phyloP scores from a whole-genome alignment of 2,113 vertebrate species.

The Thermophis baileyi region DNA sequence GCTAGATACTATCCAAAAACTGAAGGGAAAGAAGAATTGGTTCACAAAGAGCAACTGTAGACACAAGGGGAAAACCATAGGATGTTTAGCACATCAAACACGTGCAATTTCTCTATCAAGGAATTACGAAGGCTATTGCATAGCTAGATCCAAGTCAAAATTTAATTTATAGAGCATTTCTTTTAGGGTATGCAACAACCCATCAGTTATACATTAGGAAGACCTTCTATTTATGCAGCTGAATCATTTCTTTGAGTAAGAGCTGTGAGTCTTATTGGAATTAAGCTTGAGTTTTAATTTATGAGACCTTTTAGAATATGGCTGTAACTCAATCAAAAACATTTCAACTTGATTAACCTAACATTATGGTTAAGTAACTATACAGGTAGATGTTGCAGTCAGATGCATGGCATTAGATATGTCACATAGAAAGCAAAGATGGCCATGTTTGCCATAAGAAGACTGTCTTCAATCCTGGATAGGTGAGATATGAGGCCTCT shows the following conservation, averaged over 20 bases:
- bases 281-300: neutral
- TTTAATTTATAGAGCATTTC: neutral
- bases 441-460: neutral
- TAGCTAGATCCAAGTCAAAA: neutral
- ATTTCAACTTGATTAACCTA: neutral
- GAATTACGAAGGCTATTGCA: neutral
- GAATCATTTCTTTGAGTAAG: neutral
- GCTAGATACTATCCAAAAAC: neutral
- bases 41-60: neutral
- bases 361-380: neutral
- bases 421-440: neutral
- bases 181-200: neutral
- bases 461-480: neutral
- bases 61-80: neutral
- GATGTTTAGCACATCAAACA: neutral
- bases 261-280: neutral
- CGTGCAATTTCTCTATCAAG: neutral
- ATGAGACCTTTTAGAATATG: neutral
- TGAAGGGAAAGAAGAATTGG: neutral
- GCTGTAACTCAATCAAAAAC: neutral
- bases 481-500: neutral
- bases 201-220: neutral
- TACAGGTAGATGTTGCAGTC: neutral
- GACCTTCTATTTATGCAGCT: neutral
- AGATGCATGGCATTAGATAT: neutral